Evolutionary conservation across 2,113 vertebrate species (phyloP), one percentile per base, ranked within the genome.

Genomic region (Choloepus hoffmanni): DNA sequence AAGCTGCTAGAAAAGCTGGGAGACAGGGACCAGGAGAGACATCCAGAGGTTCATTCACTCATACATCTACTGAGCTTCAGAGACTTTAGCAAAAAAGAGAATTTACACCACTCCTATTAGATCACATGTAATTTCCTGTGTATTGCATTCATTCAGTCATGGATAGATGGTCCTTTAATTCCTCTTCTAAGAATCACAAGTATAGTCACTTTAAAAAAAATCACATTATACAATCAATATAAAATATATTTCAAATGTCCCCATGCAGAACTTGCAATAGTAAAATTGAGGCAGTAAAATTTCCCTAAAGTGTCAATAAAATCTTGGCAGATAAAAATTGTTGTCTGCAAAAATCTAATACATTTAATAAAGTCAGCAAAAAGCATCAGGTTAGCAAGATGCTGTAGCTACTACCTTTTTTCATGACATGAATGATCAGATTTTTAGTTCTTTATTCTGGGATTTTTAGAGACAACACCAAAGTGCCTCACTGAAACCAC

Each of bases 221-320:
- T 65, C 40, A 26, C 28, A 40, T 77, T 76, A 78, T 82, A 18
- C 48, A 60, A 67, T 24, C 24, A 60, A 73, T 74, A 67, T 18
- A 53, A 96, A 78, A 79, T n/a, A 26, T 23, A 88, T 65, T 50
- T 63, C 30, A 92, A n/a, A 67, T 83, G 60, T 92, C 24, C n/a
- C 72, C 68, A 40, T 10, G 45, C 18, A 43, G 3, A 79, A 12
- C 5, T 63, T 83, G 79, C 63, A 55, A n/a, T 15, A 30, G 33
- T 58, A 74, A 76, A 5, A 11, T 43, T 88, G 23, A 53, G 60
- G 28, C 18, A 83, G 3, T 45, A 78, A 55, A 74, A 81, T 72
- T 73, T 93, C 33, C 55, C 33, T 4, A 28, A 92, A 13, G 60
- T 10, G 30, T n/a, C 10, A 40, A 62, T 45, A 72, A 30, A 33